Conservation (phyloP, 2,888 invertebrate genomes). For the Gastrophysa polygoni region DNA sequence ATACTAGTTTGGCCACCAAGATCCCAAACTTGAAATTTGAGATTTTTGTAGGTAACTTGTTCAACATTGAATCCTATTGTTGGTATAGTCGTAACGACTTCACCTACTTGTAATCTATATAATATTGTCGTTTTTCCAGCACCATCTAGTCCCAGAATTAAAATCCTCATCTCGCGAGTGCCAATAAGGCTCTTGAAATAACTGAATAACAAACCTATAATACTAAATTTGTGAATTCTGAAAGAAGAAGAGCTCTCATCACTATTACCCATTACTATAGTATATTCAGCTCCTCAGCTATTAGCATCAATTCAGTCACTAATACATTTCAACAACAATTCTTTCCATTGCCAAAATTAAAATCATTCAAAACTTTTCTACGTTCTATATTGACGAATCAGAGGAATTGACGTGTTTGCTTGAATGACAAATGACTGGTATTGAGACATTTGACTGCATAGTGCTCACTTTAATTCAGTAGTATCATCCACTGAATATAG, state of each 20-base stretch:
- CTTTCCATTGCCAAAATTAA: not conserved
- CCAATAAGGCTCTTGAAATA: constrained; percentile 96
- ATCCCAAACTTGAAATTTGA: constrained; percentile 99
- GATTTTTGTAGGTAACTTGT: constrained; percentile 98
- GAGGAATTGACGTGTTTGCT: too few relatives aligned
- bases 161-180: constrained; percentile 95
- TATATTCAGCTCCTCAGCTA: not conserved
- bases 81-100: constrained; percentile 97
- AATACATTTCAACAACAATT: constrained; percentile 1
- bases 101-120: constrained; percentile 96
- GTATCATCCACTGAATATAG: too few relatives aligned
- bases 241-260: not conserved
- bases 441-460: too few relatives aligned
- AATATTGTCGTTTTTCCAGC: constrained; percentile 99
- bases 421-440: too few relatives aligned
- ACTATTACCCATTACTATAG: constrained; percentile 3
- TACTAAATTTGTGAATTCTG: not conserved
- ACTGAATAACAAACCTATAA: constrained; percentile 90
- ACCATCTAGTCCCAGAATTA: constrained; percentile 97
- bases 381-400: not conserved
- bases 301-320: not conserved
- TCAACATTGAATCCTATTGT: constrained; percentile 99
- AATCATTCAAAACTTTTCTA: not conserved
- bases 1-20: constrained; percentile 99
- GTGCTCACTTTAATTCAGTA: too few relatives aligned